Conservation (phyloP, 2,113 vertebrate species). For the Bambusicola thoracicus region DNA sequence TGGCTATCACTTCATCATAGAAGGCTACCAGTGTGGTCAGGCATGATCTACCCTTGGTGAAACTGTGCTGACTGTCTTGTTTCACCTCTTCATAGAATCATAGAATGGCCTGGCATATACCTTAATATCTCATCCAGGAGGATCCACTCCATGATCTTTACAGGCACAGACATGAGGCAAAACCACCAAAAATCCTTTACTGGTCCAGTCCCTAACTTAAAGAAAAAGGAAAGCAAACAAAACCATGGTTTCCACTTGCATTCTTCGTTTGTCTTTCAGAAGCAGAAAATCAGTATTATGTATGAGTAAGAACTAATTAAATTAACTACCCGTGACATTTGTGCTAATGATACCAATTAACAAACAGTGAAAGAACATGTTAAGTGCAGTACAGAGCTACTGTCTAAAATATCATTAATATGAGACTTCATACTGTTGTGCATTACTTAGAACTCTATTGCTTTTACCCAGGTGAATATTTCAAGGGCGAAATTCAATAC, state of each 20-base stretch:
- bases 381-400: slow-evolving; percentile 31
- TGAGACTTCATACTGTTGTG: not conserved
- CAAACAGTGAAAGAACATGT: not conserved
- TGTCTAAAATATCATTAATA: slow-evolving; percentile 41
- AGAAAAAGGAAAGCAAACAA: not conserved
- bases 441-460: no score
- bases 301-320: slow-evolving; percentile 63
- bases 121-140: no score
- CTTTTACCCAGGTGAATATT: not conserved
- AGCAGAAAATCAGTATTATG: slow-evolving; percentile 24
- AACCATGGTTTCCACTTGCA: not conserved
- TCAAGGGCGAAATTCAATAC: not conserved
- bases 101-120: no score
- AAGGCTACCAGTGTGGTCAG: no score
- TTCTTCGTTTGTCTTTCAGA: slow-evolving; percentile 9
- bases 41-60: no score
- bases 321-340: slow-evolving; percentile 53
- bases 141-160: no score
- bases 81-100: no score
- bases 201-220: not conserved
- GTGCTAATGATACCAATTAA: slow-evolving; percentile 60
- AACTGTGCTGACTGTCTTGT: no score
- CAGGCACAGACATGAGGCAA: no score
- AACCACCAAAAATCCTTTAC: no score
- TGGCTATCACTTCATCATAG: no score